These are phyloP conservation scores for Apis dorsata DNA, from an alignment of 1,140 invertebrate species.

Conservation along the genomic window DNA sequence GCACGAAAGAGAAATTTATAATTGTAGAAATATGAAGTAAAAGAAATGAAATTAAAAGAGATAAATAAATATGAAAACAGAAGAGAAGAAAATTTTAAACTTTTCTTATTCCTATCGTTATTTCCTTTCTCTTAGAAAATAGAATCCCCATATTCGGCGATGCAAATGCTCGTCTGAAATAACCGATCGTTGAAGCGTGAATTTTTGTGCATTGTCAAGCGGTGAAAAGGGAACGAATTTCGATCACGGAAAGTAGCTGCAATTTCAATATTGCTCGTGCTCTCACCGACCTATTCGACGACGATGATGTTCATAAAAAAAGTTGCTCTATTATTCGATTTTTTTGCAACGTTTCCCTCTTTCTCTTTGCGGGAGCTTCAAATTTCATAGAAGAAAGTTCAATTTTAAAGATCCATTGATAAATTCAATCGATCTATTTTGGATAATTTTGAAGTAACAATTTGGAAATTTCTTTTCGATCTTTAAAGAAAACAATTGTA, in stretches of 20 bases:
- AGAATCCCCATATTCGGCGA: not conserved
- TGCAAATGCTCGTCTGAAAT: slow-evolving; percentile 16
- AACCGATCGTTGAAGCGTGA: slow-evolving; percentile 25
- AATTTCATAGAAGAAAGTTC: not conserved
- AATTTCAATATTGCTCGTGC: slow-evolving; percentile 34
- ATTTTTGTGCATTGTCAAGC: slow-evolving; percentile 41
- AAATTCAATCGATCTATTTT: too few relatives aligned
- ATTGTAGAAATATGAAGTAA: not conserved
- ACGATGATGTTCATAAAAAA: slow-evolving; percentile 30
- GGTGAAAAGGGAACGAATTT: slow-evolving; percentile 36
- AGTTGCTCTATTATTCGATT: slow-evolving; percentile 7
- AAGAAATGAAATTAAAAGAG: not conserved
- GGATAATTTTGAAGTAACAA: too few relatives aligned
- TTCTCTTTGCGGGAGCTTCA: too few relatives aligned
- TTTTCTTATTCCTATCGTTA: not conserved
- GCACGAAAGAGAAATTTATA: not conserved
- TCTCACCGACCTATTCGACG: slow-evolving; percentile 20
- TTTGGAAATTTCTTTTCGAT: too few relatives aligned
- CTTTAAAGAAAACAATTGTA: not conserved
- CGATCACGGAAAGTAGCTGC: slow-evolving; percentile 39
- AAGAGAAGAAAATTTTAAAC: not conserved
- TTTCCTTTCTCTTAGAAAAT: not conserved
- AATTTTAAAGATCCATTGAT: not conserved
- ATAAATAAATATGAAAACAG: not conserved
- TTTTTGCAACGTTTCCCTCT: not conserved